Evolutionary conservation across 2,888 invertebrate genomes (phyloP).

Genomic region (Eristalis intricaria): DNA sequence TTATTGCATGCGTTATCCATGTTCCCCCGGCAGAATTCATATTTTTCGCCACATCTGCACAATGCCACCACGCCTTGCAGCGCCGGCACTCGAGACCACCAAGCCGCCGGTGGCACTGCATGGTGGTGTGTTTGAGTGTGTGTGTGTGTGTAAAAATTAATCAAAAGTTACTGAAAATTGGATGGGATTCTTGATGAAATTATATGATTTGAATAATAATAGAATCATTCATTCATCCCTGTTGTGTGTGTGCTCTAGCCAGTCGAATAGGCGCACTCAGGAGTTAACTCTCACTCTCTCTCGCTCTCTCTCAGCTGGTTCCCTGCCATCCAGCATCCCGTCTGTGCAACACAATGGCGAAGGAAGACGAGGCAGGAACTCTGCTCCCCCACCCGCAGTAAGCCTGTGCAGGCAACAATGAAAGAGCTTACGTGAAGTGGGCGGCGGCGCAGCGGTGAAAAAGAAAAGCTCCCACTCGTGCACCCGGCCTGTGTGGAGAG

Average conservation of each 20-base stretch:
- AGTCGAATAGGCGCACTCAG: conserved; percentile 29
- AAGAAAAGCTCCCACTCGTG: conserved; percentile 23
- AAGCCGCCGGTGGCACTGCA: background rate
- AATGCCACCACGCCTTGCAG: background rate
- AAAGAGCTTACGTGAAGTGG: background rate
- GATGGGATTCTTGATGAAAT: conserved; percentile 76
- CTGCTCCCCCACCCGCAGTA: background rate
- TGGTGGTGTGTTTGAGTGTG: background rate
- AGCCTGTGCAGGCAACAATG: background rate
- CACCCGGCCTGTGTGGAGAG: conserved; percentile 6
- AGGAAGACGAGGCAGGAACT: conserved; percentile 46
- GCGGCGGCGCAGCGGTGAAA: too few relatives aligned
- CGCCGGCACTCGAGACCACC: background rate
- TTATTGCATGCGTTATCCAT: conserved; percentile 1
- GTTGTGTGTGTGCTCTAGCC: background rate
- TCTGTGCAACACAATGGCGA: conserved; percentile 55
- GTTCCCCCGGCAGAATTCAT: background rate
- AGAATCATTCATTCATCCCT: conserved; percentile 78
- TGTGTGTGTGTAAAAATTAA: conserved; percentile 61
- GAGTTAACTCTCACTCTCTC: background rate
- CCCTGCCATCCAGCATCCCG: conserved; percentile 10
- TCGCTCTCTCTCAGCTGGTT: background rate
- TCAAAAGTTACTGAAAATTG: conserved; percentile 71
- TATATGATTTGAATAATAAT: conserved; percentile 81
- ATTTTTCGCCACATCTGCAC: conserved; percentile 27